These are phyloP conservation scores for Ceratina calcarata DNA, from an alignment of 1,140 invertebrate genomes.

Conservation along the genomic window DNA sequence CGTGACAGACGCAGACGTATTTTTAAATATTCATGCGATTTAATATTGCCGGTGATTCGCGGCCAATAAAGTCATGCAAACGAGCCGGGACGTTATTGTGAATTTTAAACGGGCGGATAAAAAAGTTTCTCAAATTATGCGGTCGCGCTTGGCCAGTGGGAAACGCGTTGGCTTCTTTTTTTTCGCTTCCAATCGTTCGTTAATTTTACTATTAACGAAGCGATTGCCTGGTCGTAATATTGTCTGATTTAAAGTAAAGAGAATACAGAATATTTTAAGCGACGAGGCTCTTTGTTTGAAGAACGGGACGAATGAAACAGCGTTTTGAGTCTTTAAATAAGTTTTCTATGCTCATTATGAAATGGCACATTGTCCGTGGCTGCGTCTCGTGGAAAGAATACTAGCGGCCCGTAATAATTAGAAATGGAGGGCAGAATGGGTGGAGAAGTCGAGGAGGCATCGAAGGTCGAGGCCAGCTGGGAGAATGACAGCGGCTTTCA, in stretches of 20 bases:
- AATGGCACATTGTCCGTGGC: no score
- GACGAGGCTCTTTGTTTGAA: no score
- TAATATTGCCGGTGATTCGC: conserved; percentile 56
- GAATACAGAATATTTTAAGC: no score
- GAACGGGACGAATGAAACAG: background rate
- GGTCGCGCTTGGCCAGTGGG: conserved; percentile 24
- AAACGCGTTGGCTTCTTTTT: conserved; percentile 16
- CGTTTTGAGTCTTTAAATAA: background rate
- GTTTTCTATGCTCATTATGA: no score
- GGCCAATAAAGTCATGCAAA: conserved; percentile 59
- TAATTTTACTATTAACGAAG: background rate
- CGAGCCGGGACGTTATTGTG: conserved; percentile 36
- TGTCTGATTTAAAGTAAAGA: no score
- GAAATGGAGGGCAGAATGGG: conserved; percentile 60
- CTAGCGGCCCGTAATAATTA: conserved; percentile 68
- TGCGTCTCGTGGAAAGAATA: conserved; percentile 27
- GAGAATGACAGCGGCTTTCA: conserved; percentile 62
- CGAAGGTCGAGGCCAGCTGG: conserved; percentile 48
- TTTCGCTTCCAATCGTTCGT: background rate
- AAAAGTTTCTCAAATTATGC: conserved; percentile 28
- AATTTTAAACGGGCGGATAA: conserved; percentile 30
- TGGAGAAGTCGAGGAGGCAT: conserved; percentile 47
- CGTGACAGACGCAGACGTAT: conserved; percentile 36
- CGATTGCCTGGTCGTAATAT: no score
- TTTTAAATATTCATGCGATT: conserved; percentile 67